phyloP scores from a whole-genome alignment of 2,797 vertebrate species.

The Microhierax caerulescens region DNA sequence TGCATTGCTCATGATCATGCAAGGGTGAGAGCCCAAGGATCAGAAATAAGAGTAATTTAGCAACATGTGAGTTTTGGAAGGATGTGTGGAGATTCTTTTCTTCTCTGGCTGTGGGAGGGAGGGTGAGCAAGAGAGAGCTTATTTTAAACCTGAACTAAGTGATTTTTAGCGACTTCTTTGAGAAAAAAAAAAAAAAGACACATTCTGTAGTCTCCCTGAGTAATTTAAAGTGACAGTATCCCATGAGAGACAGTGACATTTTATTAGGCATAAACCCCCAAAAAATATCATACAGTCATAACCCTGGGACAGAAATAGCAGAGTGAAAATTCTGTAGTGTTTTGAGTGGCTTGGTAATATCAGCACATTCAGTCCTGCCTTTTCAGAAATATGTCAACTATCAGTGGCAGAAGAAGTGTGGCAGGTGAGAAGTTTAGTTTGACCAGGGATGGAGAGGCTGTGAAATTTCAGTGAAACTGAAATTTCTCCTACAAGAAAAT shows the following conservation, averaged over 20 bases:
- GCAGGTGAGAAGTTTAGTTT: neutral
- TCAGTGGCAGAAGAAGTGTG: neutral
- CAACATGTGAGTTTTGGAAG: neutral
- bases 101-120: conserved; percentile 5
- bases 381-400: neutral
- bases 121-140: conserved; percentile 1
- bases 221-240: conserved; percentile 32
- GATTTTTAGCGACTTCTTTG: conserved; percentile 12
- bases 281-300: neutral
- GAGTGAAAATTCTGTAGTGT: neutral
- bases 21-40: neutral
- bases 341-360: neutral
- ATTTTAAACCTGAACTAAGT: conserved; percentile 8
- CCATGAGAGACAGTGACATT: neutral
- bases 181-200: neutral
- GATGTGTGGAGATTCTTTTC: neutral
- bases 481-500: neutral
- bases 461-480: neutral
- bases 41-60: neutral
- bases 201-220: neutral
- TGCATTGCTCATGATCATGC: neutral
- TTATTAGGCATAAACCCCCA: conserved; percentile 4
- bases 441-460: neutral
- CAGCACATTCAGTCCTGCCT: neutral
- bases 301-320: conserved; percentile 27